A percentile compares a stretch with the other conserved stretches of the same genome.
phyloP scores from a whole-genome alignment of 2,113 vertebrate species.

The Chloropsis hardwickii region DNA sequence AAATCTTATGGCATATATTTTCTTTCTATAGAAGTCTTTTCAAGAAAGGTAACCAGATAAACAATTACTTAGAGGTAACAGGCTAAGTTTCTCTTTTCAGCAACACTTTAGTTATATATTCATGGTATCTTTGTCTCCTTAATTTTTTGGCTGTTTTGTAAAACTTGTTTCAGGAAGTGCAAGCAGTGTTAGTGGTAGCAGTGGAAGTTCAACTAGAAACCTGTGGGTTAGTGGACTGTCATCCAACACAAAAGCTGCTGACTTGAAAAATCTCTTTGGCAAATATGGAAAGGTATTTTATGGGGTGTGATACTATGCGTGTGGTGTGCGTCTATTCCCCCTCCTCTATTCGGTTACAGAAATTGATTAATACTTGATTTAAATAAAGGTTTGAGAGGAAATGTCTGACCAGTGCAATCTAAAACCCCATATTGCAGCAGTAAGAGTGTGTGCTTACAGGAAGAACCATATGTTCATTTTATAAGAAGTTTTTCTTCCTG shows the following conservation, averaged over 20 bases:
- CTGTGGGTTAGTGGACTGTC: slow-evolving; percentile 97
- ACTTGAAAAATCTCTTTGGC: slow-evolving; percentile 97
- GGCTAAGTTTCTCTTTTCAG: slow-evolving; percentile 36
- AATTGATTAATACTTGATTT: background rate
- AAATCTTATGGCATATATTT: slow-evolving; percentile 4
- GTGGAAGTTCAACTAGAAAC: slow-evolving; percentile 88
- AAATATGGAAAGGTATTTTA: slow-evolving; percentile 94
- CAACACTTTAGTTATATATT: background rate
- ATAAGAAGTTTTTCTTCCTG: background rate
- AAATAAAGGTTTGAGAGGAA: background rate
- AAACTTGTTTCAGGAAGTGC: slow-evolving; percentile 75
- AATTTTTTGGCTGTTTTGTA: slow-evolving; percentile 54
- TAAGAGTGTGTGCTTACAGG: background rate
- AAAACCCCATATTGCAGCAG: background rate
- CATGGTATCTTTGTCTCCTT: background rate
- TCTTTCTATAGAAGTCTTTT: slow-evolving; percentile 23
- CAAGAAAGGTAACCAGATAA: slow-evolving; percentile 44
- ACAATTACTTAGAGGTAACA: slow-evolving; percentile 44
- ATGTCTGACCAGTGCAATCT: background rate
- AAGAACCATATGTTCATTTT: background rate
- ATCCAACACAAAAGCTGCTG: slow-evolving; percentile 97
- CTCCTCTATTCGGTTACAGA: background rate
- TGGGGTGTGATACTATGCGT: background rate
- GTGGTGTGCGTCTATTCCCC: background rate
- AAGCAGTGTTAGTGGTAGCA: slow-evolving; percentile 75